Evolutionary conservation across 2,888 invertebrate species (phyloP), one percentile per base, ranked within the genome.

Genomic region (Caenorhabditis imperialis): DNA sequence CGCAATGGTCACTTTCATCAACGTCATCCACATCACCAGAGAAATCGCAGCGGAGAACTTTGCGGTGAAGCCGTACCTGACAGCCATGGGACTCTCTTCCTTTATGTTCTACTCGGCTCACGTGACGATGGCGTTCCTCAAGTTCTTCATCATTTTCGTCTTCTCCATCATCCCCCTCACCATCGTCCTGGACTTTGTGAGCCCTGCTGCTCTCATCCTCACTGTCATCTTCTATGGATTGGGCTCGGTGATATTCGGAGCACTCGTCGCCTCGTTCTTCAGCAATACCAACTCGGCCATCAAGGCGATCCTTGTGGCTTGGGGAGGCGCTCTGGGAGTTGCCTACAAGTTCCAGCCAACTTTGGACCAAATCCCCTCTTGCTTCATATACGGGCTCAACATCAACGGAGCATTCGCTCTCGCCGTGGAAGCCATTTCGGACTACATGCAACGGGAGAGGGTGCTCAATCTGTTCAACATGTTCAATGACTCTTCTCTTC

Each of bases 31-130:
- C 57, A 78, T 82, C 8, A 77, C 79, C 7, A 78, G 82, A 54
- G 84, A 85, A 45, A 81, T 85, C n/a, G 79, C 85, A 14, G 71
- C 79, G 6, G 86, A 86, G 53, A 85, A 85, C 47, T 71, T 65
- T 18, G 81, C 84, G 5, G 82, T 84, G 53, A 81, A 79, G 78
- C 79, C 83, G 10, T 85, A 81, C 69, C 72, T 86, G 54, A 76
- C 81, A 44, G 86, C 85, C 18, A 86, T 86, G 86, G 86, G 86
- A 10, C 77, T 86, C 7, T 73, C 80, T 12, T 72, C 84, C 7
- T 60, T 77, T 18, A 81, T 84, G 63, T 86, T 86, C 70, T 86
- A 84, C 58, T 61, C 65, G 22, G 81, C 86, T 0, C 86, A 86
- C 54, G 79, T 84, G 40, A 18, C 81, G 12, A 76, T 82, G 47